Conservation (phyloP, 2,113 vertebrate species). For the rabbit (Oryctolagus cuniculus) region DNA sequence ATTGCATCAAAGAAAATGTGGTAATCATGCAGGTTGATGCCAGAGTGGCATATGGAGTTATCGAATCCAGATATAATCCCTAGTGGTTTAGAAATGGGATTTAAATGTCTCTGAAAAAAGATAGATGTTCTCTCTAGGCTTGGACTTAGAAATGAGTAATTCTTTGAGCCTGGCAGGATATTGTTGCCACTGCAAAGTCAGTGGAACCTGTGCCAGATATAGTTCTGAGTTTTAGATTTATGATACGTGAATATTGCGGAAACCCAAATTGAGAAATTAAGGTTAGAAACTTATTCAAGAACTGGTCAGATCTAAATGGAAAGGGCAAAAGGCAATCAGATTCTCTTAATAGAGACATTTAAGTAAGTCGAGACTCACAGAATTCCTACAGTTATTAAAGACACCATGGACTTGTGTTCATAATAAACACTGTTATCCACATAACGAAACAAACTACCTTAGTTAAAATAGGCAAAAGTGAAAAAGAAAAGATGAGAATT, state of each 20-base stretch:
- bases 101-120: neutral
- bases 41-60: neutral
- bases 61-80: neutral
- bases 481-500: neutral
- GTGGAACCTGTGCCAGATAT: neutral
- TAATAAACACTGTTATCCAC: neutral
- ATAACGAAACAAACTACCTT: neutral
- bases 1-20: neutral
- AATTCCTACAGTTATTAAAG: slow-evolving; percentile 26
- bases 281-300: slow-evolving; percentile 2
- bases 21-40: neutral
- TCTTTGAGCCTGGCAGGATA: neutral
- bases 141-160: neutral
- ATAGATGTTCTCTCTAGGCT: neutral
- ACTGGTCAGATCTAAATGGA: neutral
- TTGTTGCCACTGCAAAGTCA: slow-evolving; percentile 10
- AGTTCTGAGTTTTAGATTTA: slow-evolving; percentile 12
- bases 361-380: neutral
- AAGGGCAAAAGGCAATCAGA: neutral
- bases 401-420: neutral
- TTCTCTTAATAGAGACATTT: neutral
- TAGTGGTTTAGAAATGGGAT: neutral
- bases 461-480: neutral
- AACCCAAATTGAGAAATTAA: slow-evolving; percentile 44
- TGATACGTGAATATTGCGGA: neutral